Evolutionary conservation across 1,140 invertebrate genomes (phyloP).

Genomic region (Polyergus mexicanus): DNA sequence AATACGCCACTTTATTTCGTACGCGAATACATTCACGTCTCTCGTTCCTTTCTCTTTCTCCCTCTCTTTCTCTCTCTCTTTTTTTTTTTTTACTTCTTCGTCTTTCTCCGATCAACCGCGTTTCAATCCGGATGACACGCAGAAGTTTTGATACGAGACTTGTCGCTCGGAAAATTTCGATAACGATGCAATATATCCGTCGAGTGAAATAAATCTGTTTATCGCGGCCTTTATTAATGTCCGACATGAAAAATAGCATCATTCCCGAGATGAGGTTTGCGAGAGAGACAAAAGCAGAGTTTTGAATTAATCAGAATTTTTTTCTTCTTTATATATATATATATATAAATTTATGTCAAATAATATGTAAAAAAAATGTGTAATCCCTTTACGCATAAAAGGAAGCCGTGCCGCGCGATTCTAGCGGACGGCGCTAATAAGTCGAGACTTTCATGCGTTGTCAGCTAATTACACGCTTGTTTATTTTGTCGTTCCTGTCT

Average conservation of each 20-base stretch:
- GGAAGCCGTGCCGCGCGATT: background rate
- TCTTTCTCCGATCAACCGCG: constrained; percentile 16
- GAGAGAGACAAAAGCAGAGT: background rate
- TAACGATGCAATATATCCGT: constrained; percentile 3
- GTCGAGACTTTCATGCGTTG: constrained; percentile 35
- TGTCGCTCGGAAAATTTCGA: constrained; percentile 21
- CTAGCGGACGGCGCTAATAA: constrained; percentile 5
- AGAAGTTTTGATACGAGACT: constrained; percentile 19
- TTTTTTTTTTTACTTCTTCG: constrained; percentile 3
- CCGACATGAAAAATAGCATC: background rate
- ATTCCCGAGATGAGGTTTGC: background rate
- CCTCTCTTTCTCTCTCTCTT: constrained; percentile 28
- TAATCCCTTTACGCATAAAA: background rate
- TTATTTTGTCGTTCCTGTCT: constrained; percentile 65
- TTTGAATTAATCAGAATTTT: too few relatives aligned
- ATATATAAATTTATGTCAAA: too few relatives aligned
- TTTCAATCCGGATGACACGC: constrained; percentile 31
- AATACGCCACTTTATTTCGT: constrained; percentile 75
- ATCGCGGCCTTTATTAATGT: background rate
- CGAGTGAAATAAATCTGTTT: constrained; percentile 4
- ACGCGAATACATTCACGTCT: constrained; percentile 49
- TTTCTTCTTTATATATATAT: too few relatives aligned
- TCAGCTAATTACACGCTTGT: constrained; percentile 70
- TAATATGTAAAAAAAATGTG: background rate
- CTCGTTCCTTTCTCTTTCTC: background rate